Evolutionary conservation across 2,113 vertebrate genomes (phyloP).

Genomic region (Seriola dumerili): DNA sequence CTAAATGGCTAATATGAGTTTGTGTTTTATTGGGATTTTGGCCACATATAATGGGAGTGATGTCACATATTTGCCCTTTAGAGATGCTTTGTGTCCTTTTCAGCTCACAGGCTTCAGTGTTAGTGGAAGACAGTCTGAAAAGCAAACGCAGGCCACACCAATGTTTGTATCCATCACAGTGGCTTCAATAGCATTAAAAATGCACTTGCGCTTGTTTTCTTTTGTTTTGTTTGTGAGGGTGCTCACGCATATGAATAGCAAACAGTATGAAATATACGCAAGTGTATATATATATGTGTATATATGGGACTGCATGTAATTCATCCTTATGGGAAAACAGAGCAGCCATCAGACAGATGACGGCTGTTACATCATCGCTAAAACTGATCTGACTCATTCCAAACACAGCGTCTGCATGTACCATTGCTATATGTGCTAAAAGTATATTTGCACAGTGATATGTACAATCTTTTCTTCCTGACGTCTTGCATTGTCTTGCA

Average conservation of each 20-base stretch:
- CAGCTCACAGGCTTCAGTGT: neutral
- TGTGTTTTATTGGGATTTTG: neutral
- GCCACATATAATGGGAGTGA: neutral
- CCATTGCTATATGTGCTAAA: neutral
- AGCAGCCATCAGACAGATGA: neutral
- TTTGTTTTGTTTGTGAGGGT: neutral
- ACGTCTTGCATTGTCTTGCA: constrained; percentile 9
- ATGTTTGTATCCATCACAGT: neutral
- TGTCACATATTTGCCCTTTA: constrained; percentile 22
- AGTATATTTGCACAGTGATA: neutral
- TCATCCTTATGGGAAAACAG: neutral
- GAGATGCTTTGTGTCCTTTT: constrained; percentile 19
- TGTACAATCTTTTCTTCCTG: neutral
- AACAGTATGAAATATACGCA: constrained; percentile 4
- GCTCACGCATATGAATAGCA: neutral
- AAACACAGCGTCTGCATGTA: constrained; percentile 13
- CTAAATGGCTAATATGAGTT: neutral
- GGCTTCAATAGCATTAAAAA: constrained; percentile 9
- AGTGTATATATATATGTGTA: no score
- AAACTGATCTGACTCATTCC: neutral
- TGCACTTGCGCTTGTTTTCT: neutral
- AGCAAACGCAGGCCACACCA: neutral
- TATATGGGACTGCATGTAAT: neutral
- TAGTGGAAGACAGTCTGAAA: constrained; percentile 9
- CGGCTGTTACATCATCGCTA: neutral